Evolutionary conservation across 2,888 invertebrate genomes (phyloP), one percentile per base, ranked within the genome.

Genomic region (Andrena minutula): DNA sequence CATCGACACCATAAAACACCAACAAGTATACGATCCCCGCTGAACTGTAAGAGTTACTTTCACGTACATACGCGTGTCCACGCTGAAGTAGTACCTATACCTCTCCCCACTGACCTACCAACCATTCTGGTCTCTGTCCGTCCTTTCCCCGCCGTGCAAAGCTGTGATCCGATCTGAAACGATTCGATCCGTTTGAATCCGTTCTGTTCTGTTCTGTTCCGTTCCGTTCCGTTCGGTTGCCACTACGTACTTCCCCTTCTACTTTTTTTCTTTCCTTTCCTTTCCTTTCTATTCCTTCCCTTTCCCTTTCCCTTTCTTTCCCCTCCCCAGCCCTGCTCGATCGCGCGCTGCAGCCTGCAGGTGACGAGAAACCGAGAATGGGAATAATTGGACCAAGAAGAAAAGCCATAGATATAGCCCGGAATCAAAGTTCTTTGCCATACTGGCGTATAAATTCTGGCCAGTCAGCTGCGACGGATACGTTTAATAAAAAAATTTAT

Each of bases 41-140:
- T 83, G 75, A 86, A 89, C 86, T 76, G 80, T 79, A 82, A 85
- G 79, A 85, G 82, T 89, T 84, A 89, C 88, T 89, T 88, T 89
- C 88, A 89, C 88, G 81, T 86, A 77, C 76, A 80, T 84, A 73
- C 76, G 41, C 41, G 76, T 68, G 77, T 82, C 83, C 71, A 65
- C 58, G 65, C 53, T 82, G 69, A 70, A 82, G 32, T 75, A 75
- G 69, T 74, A 61, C 69, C 74, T 66, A 79, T 66, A 26, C 51
- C 69, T 81, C 82, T 82, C 82, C 75, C 82, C 75, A 64, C 82
- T 75, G 64, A 75, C 65, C 82, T 20, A 23, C 65, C 75, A 28
- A 49, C 60, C 82, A 75, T 68, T 75, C 70, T 82, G 75, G 63
- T 75, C 79, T 79, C 71, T 66, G 75, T 82, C 82, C 71, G 66